Conservation (phyloP, 2,113 vertebrate species). For the Nymphicus hollandicus region DNA sequence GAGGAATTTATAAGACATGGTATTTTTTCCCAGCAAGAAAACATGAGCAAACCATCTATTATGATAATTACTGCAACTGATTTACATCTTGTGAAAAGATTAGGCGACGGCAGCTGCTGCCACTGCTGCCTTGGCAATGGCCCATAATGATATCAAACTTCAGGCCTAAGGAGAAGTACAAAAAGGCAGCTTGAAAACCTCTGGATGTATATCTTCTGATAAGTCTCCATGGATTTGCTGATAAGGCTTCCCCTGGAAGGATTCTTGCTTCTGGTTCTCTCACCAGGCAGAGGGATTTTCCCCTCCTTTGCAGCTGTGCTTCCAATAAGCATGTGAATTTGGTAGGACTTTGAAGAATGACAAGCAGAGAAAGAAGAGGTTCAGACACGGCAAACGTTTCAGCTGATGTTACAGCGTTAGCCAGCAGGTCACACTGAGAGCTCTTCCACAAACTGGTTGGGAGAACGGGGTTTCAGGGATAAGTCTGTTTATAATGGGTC, state of each 20-base stretch:
- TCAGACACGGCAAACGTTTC: not conserved
- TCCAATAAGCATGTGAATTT: not conserved
- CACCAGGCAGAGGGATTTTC: not conserved
- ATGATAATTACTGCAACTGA: constrained; percentile 69
- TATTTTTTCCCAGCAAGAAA: constrained; percentile 62
- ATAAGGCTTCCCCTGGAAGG: constrained; percentile 34
- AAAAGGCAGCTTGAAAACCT: constrained; percentile 43
- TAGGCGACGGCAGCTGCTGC: not conserved
- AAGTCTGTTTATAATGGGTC: not conserved
- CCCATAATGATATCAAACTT: constrained; percentile 53
- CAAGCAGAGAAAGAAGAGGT: not conserved
- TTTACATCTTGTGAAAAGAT: constrained; percentile 68
- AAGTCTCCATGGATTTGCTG: constrained; percentile 40
- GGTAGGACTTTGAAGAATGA: not conserved
- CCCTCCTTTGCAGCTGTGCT: not conserved
- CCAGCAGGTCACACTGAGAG: not conserved
- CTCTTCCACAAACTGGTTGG: not conserved
- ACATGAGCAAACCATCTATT: constrained; percentile 58
- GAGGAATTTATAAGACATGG: constrained; percentile 62
- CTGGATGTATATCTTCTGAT: constrained; percentile 44
- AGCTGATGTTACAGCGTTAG: not conserved
- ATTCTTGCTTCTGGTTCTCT: constrained; percentile 28
- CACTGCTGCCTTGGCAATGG: constrained; percentile 13
- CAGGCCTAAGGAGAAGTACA: constrained; percentile 50
- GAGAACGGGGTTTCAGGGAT: not conserved